phyloP scores from a whole-genome alignment of 2,888 invertebrate species.

The Conchocele bisecta region DNA sequence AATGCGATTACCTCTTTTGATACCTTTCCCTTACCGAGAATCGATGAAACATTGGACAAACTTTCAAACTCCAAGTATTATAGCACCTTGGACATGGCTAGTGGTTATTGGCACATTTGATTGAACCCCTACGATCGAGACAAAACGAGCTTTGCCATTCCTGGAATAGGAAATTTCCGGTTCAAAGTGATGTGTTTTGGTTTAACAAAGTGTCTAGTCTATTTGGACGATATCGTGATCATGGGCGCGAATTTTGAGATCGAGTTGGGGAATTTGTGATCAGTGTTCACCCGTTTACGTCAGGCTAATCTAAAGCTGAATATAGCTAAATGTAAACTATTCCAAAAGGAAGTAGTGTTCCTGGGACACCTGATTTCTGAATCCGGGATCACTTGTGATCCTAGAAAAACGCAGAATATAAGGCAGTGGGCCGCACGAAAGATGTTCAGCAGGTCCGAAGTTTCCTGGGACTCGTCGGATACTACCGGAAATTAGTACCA shows the following conservation, averaged over 20 bases:
- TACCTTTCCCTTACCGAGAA: background rate
- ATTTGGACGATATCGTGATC: constrained; percentile 16
- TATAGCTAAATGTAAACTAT: constrained; percentile 13
- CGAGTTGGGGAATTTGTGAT: background rate
- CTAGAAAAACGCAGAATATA: constrained; percentile 10
- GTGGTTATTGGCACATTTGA: background rate
- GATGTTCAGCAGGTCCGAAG: constrained; percentile 1
- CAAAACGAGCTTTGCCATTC: background rate
- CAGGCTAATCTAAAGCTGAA: constrained; percentile 18
- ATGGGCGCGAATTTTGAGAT: constrained; percentile 12
- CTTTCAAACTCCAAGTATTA: background rate
- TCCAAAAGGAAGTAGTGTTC: constrained; percentile 11
- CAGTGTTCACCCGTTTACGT: background rate
- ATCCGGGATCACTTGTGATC: constrained; percentile 4
- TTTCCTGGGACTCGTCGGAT: constrained; percentile 9
- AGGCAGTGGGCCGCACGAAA: constrained; percentile 6
- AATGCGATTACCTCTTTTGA: background rate
- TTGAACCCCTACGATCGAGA: background rate
- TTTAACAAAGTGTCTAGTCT: constrained; percentile 4
- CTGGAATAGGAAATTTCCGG: background rate
- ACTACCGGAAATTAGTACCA: constrained; percentile 12
- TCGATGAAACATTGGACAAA: background rate
- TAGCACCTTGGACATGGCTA: background rate
- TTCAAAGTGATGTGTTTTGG: constrained; percentile 8
- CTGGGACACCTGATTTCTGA: constrained; percentile 5